A percentile compares a stretch with the other conserved stretches of the same genome.
Conservation (phyloP, 2,113 vertebrate genomes). For the Eurystomus gularis region DNA sequence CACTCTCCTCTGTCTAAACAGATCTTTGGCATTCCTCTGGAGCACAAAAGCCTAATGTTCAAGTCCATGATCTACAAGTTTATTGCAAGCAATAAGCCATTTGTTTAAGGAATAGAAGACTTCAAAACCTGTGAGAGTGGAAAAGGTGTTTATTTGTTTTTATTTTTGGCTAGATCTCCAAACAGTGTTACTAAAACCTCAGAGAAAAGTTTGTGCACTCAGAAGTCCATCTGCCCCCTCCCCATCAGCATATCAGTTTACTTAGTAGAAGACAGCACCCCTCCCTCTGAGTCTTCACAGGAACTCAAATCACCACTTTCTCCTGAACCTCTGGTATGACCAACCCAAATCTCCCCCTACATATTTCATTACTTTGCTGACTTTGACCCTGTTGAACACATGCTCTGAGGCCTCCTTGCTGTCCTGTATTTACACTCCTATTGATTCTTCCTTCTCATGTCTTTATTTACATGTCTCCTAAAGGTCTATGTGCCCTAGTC, state of each 20-base stretch:
- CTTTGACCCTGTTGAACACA: not conserved
- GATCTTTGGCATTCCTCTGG: fast-evolving
- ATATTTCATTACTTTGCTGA: not conserved
- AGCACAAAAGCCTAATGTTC: not conserved
- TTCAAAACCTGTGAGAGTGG: not conserved
- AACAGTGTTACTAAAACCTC: not conserved
- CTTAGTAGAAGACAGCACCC: not conserved
- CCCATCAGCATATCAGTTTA: not conserved
- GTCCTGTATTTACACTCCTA: not conserved
- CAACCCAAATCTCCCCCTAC: not conserved
- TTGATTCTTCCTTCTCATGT: not conserved
- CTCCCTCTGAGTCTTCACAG: not conserved
- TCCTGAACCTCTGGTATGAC: not conserved
- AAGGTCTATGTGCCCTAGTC: not conserved
- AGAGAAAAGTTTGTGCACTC: not conserved
- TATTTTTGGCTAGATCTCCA: not conserved
- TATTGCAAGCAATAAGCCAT: not conserved
- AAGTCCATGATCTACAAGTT: not conserved
- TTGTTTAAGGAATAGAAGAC: not conserved
- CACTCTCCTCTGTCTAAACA: not conserved
- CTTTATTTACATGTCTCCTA: not conserved
- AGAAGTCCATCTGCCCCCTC: not conserved
- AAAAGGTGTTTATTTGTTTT: not conserved
- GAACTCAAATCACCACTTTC: not conserved
- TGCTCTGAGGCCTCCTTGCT: not conserved